Evolutionary conservation across 2,797 vertebrate species (phyloP), one percentile per base, ranked within the genome.

Genomic region (Falco peregrinus): DNA sequence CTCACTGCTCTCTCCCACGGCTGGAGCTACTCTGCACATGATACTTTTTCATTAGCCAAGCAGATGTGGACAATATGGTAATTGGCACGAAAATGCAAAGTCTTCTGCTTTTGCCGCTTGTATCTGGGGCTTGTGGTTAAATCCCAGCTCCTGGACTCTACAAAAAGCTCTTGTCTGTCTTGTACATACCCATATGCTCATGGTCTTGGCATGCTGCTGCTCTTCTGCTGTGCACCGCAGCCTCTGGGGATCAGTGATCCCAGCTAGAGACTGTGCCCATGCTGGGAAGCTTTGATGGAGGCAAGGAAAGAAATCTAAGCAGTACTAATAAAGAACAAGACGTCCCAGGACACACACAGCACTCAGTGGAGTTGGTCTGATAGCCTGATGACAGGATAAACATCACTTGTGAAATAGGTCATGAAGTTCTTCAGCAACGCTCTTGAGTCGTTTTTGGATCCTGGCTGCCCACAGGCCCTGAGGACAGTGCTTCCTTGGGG

Each of bases 151-250:
- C 64, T 18, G 53, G 53, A 21, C 31, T 8, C 24, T 13, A 22
- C 11, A 3, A 2, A 8, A 43, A 53, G 35, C 48, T 37, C 43
- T 31, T 25, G 51, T 25, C 68, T 14, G 18, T n/a, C 39, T 73
- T 18, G 2, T 2, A 7, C 13, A 4, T 26, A 12, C 5, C 24
- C 12, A 6, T 15, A 1, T 5, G 14, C 48, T 50, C 39, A 4
- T 2, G 1, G 50, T 31, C 54, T 4, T 13, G 54, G 47, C 47
- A 73, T 57, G 16, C 3, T 1, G 10, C 25, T 3, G 18, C 21
- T 16, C 31, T 29, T 31, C 67, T 67, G 60, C n/a, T 22, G 9
- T 37, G 47, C 20, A 4, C 33, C 4, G 10, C 29, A 6, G 35
- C 4, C 17, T 18, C 39, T 5, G n/a, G 75, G 57, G 56, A 51